Evolutionary conservation across 1,140 invertebrate species (phyloP).

Genomic region (Lepidurus arcticus): DNA sequence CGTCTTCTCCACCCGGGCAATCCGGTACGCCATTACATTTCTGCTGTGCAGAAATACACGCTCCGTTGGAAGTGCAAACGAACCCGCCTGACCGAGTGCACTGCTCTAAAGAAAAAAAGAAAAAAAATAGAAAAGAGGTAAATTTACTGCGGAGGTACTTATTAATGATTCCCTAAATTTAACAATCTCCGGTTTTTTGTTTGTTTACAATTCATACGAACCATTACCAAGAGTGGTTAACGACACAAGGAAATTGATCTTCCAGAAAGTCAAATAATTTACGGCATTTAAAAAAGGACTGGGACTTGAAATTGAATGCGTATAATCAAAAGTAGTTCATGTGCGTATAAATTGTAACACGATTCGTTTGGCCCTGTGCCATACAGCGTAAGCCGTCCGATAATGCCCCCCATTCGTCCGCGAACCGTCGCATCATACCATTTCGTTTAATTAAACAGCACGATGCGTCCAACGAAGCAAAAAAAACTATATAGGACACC

Average conservation of each 20-base stretch:
- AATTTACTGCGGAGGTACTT: too few species aligned
- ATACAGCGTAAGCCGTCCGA: background rate
- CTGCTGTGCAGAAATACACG: constrained; percentile 28
- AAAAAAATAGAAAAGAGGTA: background rate
- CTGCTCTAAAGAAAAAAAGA: background rate
- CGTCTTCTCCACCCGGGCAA: constrained; percentile 32
- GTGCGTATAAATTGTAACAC: too few species aligned
- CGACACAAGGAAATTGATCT: background rate
- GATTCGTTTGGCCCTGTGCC: background rate
- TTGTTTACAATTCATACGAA: constrained; percentile 3
- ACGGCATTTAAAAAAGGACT: too few species aligned
- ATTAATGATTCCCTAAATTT: too few species aligned
- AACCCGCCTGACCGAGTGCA: background rate
- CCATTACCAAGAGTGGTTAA: constrained; percentile 12
- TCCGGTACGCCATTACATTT: constrained; percentile 28
- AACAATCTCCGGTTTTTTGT: too few species aligned
- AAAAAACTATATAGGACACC: too few species aligned
- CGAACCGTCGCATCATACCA: too few species aligned
- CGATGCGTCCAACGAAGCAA: too few species aligned
- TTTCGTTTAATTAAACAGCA: too few species aligned
- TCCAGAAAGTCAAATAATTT: background rate
- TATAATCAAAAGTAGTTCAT: too few species aligned
- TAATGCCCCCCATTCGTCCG: background rate
- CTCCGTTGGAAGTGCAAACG: background rate
- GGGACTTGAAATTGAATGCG: too few species aligned